Conservation (phyloP, 2,888 invertebrate genomes). For the Pachydiplax longipennis region DNA sequence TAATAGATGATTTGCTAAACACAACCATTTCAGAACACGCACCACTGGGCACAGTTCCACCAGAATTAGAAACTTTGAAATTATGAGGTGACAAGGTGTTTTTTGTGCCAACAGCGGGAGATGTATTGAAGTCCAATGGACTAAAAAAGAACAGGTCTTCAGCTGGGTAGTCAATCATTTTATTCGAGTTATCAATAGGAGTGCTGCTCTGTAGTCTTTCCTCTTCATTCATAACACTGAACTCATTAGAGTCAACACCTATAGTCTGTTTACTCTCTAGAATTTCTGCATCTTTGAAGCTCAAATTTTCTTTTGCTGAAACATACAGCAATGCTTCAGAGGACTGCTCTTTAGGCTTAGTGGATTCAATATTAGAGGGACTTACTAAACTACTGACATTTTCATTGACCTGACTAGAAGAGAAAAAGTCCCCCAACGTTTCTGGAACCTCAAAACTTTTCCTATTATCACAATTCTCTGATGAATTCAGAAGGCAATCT, state of each 20-base stretch:
- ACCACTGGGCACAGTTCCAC: background rate
- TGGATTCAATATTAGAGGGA: background rate
- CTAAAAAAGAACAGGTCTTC: background rate
- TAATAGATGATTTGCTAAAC: background rate
- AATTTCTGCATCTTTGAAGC: background rate
- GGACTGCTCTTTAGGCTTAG: background rate
- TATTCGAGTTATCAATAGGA: background rate
- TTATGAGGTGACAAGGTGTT: background rate
- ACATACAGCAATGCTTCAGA: background rate
- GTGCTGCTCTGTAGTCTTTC: background rate
- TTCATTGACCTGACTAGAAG: slow-evolving; percentile 8
- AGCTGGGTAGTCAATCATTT: background rate
- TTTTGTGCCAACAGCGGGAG: background rate
- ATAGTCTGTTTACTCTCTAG: background rate
- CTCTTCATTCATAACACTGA: background rate
- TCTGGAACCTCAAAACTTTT: background rate
- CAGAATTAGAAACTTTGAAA: background rate
- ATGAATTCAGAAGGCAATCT: background rate
- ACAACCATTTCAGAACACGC: background rate
- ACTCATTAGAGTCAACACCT: background rate
- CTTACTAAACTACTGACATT: background rate
- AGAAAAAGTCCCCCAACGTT: background rate
- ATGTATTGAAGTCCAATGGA: background rate
- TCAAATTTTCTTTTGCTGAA: background rate
- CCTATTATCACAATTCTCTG: background rate